Evolutionary conservation across 2,797 vertebrate genomes (phyloP), one percentile per base, ranked within the genome.

Genomic region (Neopelma chrysocephalum): DNA sequence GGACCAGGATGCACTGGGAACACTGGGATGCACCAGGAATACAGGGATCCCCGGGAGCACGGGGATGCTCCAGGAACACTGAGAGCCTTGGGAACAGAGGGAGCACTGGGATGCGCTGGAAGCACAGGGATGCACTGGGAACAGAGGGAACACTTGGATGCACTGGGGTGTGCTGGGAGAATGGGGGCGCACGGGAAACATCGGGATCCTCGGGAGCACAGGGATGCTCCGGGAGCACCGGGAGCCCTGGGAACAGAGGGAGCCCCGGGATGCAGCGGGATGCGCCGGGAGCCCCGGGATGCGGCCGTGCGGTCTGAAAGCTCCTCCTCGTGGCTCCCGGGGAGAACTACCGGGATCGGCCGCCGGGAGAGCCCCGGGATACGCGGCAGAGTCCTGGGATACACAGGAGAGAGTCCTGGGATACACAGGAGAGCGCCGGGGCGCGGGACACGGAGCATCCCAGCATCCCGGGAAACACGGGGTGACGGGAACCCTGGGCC

Each of bases 251-350:
- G 58, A 45, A 11, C 15, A 27, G 66, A 21, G 34, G 38, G 40
- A 64, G 32, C 56, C 2, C 26, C 17, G 25, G 53, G 70, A 57
- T 72, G 70, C 15, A 43, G 8, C 4, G 73, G 64, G 83, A 64
- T 47, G 32, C 5, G 26, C 22, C 11, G 34, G 45, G 65, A 29
- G 25, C 48, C 31, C 27, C 14, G 54, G 81, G 76, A 47, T 22
- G 66, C 27, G 23, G 20, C 40, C 27, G 82, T 61, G 78, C 82
- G 89, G 92, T 96, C 94, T 80, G 50, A 94, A 94, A 61, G 96
- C 97, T 94, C 97, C 96, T 91, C 93, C 96, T 96, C 91, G 93
- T 94, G 97, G 96, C 50, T 77, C 48, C 72, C 12, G 79, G 10
- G 40, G 13, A 78, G 93, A 96, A 96, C 16, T 94, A 61, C 96